Percentiles rank a stretch among this genome's conserved stretches.
phyloP scores from a whole-genome alignment of 2,888 invertebrate genomes.

The Idaea dimidiata region DNA sequence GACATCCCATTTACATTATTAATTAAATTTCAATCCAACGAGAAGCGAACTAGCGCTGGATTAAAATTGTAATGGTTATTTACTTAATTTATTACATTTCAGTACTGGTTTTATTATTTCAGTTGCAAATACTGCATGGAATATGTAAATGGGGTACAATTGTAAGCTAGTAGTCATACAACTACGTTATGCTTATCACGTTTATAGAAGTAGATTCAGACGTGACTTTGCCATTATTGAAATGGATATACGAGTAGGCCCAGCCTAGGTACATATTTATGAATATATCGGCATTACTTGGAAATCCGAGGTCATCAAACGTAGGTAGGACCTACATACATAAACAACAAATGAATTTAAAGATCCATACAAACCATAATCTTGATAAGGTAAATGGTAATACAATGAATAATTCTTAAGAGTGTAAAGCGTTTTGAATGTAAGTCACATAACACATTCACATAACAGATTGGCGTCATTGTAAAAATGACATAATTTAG shows the following conservation, averaged over 20 bases:
- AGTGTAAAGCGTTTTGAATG: background rate
- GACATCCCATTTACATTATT: too few relatives aligned
- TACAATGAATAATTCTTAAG: background rate
- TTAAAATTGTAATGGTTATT: too few relatives aligned
- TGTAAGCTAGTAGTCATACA: background rate
- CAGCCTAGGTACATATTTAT: too few relatives aligned
- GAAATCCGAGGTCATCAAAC: background rate
- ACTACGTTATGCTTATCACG: background rate
- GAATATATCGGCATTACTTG: background rate
- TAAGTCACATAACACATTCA: background rate
- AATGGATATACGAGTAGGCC: background rate
- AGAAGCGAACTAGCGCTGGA: too few relatives aligned
- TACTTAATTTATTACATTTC: too few relatives aligned
- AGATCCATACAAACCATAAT: background rate
- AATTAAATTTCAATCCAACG: too few relatives aligned
- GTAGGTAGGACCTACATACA: background rate
- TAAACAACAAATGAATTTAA: background rate
- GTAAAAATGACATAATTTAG: background rate
- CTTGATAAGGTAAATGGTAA: background rate
- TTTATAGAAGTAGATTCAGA: slow-evolving; percentile 1
- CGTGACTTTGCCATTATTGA: background rate
- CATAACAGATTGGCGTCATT: background rate
- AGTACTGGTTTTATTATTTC: too few relatives aligned
- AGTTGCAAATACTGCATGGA: too few relatives aligned
- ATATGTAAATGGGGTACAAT: too few relatives aligned